Base-by-base conservation (phyloP, 2,797 vertebrate genomes). In the Gallinago solitaria region DNA sequence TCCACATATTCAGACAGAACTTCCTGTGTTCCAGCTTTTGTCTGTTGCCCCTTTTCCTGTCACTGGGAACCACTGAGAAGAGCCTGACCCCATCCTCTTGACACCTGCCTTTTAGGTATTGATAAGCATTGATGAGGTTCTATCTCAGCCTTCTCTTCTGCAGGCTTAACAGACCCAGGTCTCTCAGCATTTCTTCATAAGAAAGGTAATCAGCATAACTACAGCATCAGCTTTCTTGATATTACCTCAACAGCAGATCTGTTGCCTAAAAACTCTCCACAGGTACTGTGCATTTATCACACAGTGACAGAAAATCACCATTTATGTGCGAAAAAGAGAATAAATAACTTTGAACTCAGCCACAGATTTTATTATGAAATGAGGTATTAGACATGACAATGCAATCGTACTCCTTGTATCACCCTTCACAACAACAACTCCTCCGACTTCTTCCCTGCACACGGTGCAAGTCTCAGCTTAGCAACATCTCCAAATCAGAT, bases 381-480 rank as follows among this genome's bases (percentile, higher is more conserved):
- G 0, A 69, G 85, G 43, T 43, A 48, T 15, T 83, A 91, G 47
- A 80, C 19, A 63, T 32, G 63, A 25, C 41, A 65, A 50, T 1
- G 5, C 65, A 87, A 9, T 61, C 0, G 0, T 11, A 27, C 5
- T 76, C 51, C 20, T 12, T 48, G 8, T 24, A 27, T 39, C 3
- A 1, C 13, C 32, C 37, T 80, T 80, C 50, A 53, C 51, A 78
- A 37, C 41, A 82, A 3, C 48, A 82, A 2, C 18, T 63, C 24
- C 16, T 81, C 41, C 43, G 28, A n/a, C 32, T 80, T 74, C 32
- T 69, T 37, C 68, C 24, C 28, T 74, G 30, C 50, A 76, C n/a
- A 3, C 17, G 45, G 33, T 12, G 12, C 57, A 87, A 88, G 24
- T 28, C 48, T 45, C 67, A 68, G 37, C 35, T 73, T 78, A 86